These are phyloP conservation scores for Araneus ventricosus DNA, from an alignment of 1,140 invertebrate species.

Conservation along the genomic window DNA sequence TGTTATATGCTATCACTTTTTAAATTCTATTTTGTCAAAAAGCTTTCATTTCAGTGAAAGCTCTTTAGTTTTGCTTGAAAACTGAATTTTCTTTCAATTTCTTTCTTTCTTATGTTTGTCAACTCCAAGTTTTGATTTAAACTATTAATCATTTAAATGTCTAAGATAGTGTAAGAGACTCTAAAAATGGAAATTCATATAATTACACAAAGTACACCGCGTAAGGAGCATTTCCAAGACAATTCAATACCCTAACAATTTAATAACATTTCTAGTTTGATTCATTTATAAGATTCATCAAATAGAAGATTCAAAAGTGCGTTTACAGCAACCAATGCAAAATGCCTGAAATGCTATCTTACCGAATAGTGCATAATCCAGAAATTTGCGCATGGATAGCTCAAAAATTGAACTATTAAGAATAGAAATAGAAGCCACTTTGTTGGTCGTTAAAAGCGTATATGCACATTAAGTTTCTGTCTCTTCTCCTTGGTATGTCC, in stretches of 20 bases:
- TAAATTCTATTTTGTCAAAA: too few relatives aligned
- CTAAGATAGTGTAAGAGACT: too few relatives aligned
- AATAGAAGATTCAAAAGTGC: background rate
- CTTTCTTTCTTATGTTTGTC: too few relatives aligned
- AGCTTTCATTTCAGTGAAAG: too few relatives aligned
- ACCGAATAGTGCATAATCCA: background rate
- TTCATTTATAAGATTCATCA: background rate
- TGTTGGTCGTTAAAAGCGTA: background rate
- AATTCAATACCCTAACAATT: too few relatives aligned
- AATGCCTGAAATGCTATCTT: background rate
- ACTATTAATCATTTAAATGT: too few relatives aligned
- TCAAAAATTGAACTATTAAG: background rate
- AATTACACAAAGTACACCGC: background rate
- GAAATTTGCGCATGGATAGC: background rate
- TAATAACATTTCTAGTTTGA: background rate
- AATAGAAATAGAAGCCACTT: background rate
- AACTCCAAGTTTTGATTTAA: too few relatives aligned
- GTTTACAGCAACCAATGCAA: background rate
- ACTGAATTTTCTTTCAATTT: too few relatives aligned
- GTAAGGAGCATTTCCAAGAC: background rate
- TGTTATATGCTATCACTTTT: too few relatives aligned
- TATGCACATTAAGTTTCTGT: background rate
- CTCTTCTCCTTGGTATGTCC: background rate
- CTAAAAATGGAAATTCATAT: background rate
- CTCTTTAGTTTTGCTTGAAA: too few relatives aligned